Evolutionary conservation across 64 coral and sea anemone genomes (phyloP), one percentile per base, ranked within the genome.

Genomic region (Acropora yongei): DNA sequence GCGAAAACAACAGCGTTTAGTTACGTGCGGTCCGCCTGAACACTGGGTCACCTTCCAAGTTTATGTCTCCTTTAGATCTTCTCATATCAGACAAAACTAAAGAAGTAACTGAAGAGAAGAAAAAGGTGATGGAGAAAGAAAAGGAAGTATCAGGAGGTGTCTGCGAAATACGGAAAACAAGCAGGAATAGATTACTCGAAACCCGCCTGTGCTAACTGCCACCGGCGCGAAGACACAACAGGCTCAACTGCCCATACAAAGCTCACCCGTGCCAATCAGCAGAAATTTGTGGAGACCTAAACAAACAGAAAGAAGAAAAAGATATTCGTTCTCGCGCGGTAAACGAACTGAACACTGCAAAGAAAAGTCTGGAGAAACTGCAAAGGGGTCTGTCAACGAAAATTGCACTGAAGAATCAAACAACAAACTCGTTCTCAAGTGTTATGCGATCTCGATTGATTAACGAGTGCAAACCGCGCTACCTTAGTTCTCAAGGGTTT

Each of bases 161-260:
- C 58, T 12, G 58, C 58, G 58, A 63, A 63, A 63, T 63, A 63
- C 58, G 58, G 58, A 63, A 63, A 63, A 11, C 58, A 63, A 63
- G 58, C 12, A 12, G 58, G 58, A 63, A 63, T 63, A 9, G 58
- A 63, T 63, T 63, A 63, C 4, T 63, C 58, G 12, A 63, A 63
- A 63, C 58, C 10, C 12, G 58, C 58, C 2, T 63, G 85, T 30
- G 44, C 44, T 47, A 76, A 8, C n/a, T 60, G 87, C 41, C 73
- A 89, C 17, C 72, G 88, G 57, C 53, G 89, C 2, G 89, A 83
- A 65, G 79, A 11, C 89, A 91, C 47, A 91, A 91, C 73, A 63
- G 78, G 4, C 47, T 91, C 6, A 91, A 75, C 74, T 91, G 89
- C 77, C 79, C 67, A 41, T 91, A 80, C 89, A 91, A 91, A 51